These are phyloP conservation scores for Anarrhichthys ocellatus DNA, from an alignment of 2,113 vertebrate species.

Conservation along the genomic window DNA sequence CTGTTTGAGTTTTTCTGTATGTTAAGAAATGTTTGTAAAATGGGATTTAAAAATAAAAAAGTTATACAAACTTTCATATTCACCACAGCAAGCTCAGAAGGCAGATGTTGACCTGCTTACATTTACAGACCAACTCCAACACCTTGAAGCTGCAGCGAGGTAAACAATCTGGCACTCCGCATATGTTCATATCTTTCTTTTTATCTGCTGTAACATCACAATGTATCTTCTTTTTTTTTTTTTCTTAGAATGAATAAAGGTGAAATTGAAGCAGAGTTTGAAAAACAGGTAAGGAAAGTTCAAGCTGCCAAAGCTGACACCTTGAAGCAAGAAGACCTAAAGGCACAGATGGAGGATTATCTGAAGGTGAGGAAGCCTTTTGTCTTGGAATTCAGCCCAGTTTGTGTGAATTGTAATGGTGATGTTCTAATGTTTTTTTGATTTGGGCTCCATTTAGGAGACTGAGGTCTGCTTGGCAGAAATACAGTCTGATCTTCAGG, in stretches of 20 bases:
- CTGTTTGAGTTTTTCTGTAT: background rate
- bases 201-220: background rate
- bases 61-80: slow-evolving; percentile 14
- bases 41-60: background rate
- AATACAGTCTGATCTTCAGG: slow-evolving; percentile 64
- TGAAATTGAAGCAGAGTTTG: slow-evolving; percentile 81
- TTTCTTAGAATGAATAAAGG: slow-evolving; percentile 75
- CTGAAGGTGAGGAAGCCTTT: slow-evolving; percentile 69
- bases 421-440: slow-evolving; percentile 6
- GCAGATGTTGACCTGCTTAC: slow-evolving; percentile 74
- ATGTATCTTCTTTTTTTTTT: background rate
- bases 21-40: background rate
- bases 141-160: slow-evolving; percentile 79
- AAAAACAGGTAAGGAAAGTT: slow-evolving; percentile 72
- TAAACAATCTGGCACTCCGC: slow-evolving; percentile 28
- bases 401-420: background rate
- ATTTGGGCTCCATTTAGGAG: slow-evolving; percentile 59
- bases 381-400: background rate
- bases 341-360: slow-evolving; percentile 80
- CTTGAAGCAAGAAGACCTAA: slow-evolving; percentile 78
- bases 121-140: slow-evolving; percentile 79
- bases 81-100: slow-evolving; percentile 81
- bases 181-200: background rate
- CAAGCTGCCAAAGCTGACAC: slow-evolving; percentile 63
- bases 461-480: slow-evolving; percentile 74